Percentiles rank a stretch among this genome's conserved stretches.
phyloP scores from a whole-genome alignment of 1,140 invertebrate genomes.

The Caenorhabditis inopinata region DNA sequence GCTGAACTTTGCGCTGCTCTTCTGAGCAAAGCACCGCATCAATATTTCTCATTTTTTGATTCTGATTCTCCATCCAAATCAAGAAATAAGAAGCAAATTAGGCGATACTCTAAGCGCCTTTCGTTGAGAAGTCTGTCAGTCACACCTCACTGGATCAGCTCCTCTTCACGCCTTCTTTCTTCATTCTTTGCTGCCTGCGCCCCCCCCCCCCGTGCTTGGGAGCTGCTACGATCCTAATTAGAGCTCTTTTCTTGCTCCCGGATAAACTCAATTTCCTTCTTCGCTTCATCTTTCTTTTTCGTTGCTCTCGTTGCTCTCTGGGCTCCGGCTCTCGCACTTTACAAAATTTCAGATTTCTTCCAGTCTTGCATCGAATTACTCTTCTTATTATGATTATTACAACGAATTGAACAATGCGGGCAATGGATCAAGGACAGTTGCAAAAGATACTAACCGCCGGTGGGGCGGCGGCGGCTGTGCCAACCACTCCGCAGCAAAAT shows the following conservation, averaged over 20 bases:
- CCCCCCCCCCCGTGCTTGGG: too few relatives aligned
- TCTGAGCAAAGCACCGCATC: too few relatives aligned
- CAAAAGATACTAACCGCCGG: background rate
- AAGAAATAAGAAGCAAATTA: constrained; percentile 22
- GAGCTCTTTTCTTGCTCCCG: background rate
- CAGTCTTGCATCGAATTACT: too few relatives aligned
- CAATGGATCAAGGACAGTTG: constrained; percentile 30
- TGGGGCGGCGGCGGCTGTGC: background rate
- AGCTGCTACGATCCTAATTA: too few relatives aligned
- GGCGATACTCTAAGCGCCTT: background rate
- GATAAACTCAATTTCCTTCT: background rate
- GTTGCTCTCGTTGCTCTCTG: background rate
- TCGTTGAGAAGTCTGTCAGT: background rate
- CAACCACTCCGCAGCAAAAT: too few relatives aligned
- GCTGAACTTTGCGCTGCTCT: background rate
- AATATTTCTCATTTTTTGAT: background rate
- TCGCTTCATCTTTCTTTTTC: background rate
- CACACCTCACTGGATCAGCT: too few relatives aligned
- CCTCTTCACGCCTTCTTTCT: too few relatives aligned
- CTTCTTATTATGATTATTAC: background rate
- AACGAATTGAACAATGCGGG: constrained; percentile 6
- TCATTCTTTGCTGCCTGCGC: too few relatives aligned
- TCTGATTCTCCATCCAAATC: background rate
- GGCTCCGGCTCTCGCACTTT: too few relatives aligned
- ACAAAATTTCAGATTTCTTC: too few relatives aligned